Evolutionary conservation across 2,797 vertebrate species (phyloP).

Genomic region (Bryconaethiops microstoma): DNA sequence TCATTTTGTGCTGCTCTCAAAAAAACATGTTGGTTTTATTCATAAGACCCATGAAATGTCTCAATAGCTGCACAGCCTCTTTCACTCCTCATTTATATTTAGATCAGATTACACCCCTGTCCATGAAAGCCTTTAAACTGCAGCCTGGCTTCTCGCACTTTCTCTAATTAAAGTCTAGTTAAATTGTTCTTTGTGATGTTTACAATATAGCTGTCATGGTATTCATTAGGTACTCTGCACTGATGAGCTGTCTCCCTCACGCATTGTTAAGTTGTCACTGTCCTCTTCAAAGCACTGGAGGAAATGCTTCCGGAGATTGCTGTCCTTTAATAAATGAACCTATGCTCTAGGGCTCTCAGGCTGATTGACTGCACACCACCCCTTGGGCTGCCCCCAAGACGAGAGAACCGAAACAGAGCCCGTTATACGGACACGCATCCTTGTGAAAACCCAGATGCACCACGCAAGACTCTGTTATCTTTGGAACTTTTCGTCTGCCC

Average conservation of each 20-base stretch:
- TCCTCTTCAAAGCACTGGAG: neutral
- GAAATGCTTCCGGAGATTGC: neutral
- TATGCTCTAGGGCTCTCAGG: neutral
- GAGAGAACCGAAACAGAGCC: neutral
- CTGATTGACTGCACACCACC: neutral
- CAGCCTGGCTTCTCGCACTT: neutral
- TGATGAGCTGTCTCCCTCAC: neutral
- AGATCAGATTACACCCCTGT: neutral
- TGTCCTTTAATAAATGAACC: neutral
- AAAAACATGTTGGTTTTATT: neutral
- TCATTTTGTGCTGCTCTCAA: neutral
- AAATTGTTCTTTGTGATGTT: neutral
- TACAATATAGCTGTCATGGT: neutral
- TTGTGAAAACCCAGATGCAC: conserved; percentile 8
- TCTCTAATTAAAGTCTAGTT: neutral
- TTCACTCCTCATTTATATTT: no score
- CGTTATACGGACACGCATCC: conserved; percentile 28
- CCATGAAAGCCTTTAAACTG: no score
- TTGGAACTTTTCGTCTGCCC: neutral
- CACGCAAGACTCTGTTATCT: neutral
- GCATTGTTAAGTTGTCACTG: neutral
- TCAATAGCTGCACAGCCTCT: neutral
- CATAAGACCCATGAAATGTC: neutral
- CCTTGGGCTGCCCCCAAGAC: neutral
- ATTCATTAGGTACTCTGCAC: neutral